Evolutionary conservation across 2,113 vertebrate species (phyloP).

Genomic region (Silurus meridionalis): DNA sequence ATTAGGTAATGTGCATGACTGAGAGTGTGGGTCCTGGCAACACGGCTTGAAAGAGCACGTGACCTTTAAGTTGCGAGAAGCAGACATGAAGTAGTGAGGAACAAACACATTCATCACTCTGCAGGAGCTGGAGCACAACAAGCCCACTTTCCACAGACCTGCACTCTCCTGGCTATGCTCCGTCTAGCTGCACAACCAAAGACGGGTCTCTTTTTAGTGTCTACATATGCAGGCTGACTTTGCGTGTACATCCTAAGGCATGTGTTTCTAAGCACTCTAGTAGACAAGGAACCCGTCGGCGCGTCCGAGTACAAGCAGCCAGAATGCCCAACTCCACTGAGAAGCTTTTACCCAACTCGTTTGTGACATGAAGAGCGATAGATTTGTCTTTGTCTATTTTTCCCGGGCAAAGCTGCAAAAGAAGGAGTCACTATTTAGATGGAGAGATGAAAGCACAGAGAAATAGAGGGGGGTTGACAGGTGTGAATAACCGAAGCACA

Average conservation of each 20-base stretch:
- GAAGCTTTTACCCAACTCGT: constrained; percentile 33
- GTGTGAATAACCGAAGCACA: constrained; percentile 41
- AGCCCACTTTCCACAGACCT: not conserved
- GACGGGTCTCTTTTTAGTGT: not conserved
- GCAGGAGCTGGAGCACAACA: not conserved
- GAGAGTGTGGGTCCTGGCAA: not conserved
- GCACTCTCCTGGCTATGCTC: not conserved
- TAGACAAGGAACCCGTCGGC: not conserved
- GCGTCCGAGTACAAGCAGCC: constrained; percentile 5
- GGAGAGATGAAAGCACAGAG: constrained; percentile 22
- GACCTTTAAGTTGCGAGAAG: constrained; percentile 10
- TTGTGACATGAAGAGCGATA: constrained; percentile 5
- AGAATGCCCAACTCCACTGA: constrained; percentile 26
- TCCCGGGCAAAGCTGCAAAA: not conserved
- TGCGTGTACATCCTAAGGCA: not conserved
- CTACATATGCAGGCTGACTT: not conserved
- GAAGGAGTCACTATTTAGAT: constrained; percentile 19
- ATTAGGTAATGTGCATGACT: not conserved
- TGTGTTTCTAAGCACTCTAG: not conserved
- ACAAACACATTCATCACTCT: constrained; percentile 14
- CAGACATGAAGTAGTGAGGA: not conserved
- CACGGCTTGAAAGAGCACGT: not conserved
- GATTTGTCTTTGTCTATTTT: constrained; percentile 23
- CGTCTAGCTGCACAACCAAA: not conserved
- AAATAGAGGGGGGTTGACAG: constrained; percentile 15